Conservation (phyloP, 2,797 vertebrate genomes). For the Babyrousa celebensis region DNA sequence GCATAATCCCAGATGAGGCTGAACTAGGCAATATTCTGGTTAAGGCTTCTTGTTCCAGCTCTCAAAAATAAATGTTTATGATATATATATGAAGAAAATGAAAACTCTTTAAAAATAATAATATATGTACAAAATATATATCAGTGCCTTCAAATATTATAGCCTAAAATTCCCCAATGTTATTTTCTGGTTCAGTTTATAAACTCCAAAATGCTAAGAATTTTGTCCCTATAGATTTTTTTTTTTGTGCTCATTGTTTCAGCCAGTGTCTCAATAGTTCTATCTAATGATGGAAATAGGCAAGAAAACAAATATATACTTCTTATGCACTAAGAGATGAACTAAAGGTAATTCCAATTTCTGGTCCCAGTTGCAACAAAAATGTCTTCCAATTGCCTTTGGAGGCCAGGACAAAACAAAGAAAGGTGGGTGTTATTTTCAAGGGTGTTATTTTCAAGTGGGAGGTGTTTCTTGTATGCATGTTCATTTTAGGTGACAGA, state of each 20-base stretch:
- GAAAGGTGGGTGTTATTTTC: not conserved
- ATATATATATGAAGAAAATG: not conserved
- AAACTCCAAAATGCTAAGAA: not conserved
- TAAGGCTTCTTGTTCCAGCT: not conserved
- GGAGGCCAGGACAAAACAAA: not conserved
- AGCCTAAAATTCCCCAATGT: not conserved
- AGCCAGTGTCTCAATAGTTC: not conserved
- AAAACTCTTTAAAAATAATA: slow-evolving; percentile 42
- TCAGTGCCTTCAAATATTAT: not conserved
- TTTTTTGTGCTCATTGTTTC: not conserved
- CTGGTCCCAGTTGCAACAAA: not conserved
- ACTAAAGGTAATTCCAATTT: not conserved
- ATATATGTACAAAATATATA: not conserved
- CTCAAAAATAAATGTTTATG: not conserved
- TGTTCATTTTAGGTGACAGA: not conserved
- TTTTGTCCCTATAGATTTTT: not conserved
- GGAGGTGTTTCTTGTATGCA: not conserved
- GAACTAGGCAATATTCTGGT: not conserved
- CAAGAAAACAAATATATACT: not conserved
- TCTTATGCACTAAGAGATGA: not conserved
- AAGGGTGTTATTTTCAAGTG: not conserved
- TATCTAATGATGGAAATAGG: not conserved
- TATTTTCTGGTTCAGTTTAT: not conserved
- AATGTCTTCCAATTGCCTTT: not conserved
- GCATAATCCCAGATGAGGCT: not conserved